Evolutionary conservation across 2,888 invertebrate species (phyloP).

Genomic region (Ennomos fuscantarius): DNA sequence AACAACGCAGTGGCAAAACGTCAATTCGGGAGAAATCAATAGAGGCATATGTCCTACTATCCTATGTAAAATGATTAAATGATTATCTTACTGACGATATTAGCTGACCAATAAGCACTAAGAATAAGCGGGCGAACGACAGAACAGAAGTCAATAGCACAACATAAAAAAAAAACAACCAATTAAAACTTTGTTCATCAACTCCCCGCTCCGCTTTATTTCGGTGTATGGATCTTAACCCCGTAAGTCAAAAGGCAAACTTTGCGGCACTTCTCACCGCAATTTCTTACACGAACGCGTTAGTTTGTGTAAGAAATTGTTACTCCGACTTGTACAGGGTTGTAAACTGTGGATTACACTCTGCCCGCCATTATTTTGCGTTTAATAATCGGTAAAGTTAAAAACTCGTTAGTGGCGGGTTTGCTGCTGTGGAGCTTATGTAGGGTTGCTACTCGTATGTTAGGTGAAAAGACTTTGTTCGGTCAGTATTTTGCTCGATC

Average conservation of each 20-base stretch:
- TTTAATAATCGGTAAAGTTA: conserved; percentile 64
- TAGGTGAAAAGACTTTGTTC: background rate
- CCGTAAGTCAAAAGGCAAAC: conserved; percentile 21
- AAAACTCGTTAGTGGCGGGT: conserved; percentile 59
- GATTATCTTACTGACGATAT: too few relatives aligned
- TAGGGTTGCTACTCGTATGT: conserved; percentile 15
- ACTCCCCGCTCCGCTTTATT: too few relatives aligned
- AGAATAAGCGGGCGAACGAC: too few relatives aligned
- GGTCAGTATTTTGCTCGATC: background rate
- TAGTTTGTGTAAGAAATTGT: conserved; percentile 40
- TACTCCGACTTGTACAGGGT: conserved; percentile 10
- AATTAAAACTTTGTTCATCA: too few relatives aligned
- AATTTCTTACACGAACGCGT: conserved; percentile 27
- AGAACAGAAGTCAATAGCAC: too few relatives aligned
- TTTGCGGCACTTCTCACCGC: conserved; percentile 25
- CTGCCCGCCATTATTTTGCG: conserved; percentile 45
- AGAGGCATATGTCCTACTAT: too few relatives aligned
- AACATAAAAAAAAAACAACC: too few relatives aligned
- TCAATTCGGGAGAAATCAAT: too few relatives aligned
- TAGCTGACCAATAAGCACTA: too few relatives aligned
- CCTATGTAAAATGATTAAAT: too few relatives aligned
- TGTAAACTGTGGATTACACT: conserved; percentile 41
- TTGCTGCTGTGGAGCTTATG: conserved; percentile 22
- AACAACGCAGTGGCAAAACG: too few relatives aligned
- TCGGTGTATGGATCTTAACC: conserved; percentile 23